Conservation (phyloP, 2,113 vertebrate genomes). For the Pycnonotus jocosus region DNA sequence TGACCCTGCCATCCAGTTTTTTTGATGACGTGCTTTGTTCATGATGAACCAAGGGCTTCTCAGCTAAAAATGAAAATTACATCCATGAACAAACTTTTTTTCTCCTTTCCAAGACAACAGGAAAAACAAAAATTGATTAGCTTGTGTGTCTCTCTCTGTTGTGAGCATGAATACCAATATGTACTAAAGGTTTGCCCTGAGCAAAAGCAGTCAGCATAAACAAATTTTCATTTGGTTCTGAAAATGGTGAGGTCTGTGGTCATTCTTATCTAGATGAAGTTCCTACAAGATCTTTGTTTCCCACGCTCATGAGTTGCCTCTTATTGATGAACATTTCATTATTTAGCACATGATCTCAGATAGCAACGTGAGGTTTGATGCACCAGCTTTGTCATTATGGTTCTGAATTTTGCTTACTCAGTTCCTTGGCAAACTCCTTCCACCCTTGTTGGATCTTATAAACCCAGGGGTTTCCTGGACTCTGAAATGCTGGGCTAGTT, state of each 20-base stretch:
- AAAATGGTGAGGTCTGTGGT: conserved; percentile 43
- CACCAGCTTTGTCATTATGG: conserved; percentile 42
- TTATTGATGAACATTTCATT: conserved; percentile 25
- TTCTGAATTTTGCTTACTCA: conserved; percentile 28
- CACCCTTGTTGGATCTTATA: neutral
- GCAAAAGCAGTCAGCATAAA: conserved; percentile 4
- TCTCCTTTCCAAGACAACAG: neutral
- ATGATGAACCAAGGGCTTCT: neutral
- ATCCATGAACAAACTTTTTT: neutral
- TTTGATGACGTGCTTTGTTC: neutral
- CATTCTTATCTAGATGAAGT: conserved; percentile 18
- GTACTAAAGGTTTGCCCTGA: neutral
- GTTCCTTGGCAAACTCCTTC: neutral
- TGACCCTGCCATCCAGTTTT: neutral
- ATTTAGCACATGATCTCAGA: neutral
- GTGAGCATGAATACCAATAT: neutral
- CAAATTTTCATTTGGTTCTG: conserved; percentile 3
- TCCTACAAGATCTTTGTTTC: conserved; percentile 17
- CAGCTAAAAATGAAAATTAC: neutral
- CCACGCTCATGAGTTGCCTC: conserved; percentile 23
- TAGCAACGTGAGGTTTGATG: conserved; percentile 16
- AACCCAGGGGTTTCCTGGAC: neutral
- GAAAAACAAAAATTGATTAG: neutral
- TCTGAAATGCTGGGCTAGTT: neutral
- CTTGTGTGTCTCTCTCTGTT: neutral